Conservation (phyloP, 2,797 vertebrate genomes). For the Ibycter americanus region DNA sequence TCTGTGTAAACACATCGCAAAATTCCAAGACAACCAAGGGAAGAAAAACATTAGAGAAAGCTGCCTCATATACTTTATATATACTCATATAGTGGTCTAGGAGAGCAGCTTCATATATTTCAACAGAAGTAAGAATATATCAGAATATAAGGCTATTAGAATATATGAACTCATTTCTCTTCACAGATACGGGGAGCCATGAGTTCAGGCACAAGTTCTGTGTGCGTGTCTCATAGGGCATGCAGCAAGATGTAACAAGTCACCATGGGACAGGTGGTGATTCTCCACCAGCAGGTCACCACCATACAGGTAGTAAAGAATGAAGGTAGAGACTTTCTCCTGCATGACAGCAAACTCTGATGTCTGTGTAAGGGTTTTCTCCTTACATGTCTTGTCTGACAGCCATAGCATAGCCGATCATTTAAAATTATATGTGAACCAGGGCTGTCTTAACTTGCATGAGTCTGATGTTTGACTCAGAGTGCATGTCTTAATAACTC, state of each 20-base stretch:
- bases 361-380: background rate
- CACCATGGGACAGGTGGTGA: background rate
- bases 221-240: background rate
- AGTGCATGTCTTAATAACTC: background rate
- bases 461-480: background rate
- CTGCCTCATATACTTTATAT: background rate
- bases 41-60: background rate
- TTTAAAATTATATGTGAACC: background rate
- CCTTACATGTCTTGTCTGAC: background rate
- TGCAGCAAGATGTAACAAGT: too few relatives aligned
- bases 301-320: background rate
- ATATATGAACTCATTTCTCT: background rate
- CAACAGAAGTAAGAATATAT: background rate
- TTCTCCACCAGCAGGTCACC: background rate
- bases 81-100: background rate
- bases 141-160: background rate
- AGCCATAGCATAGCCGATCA: background rate
- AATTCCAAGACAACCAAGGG: background rate
- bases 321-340: background rate
- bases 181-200: background rate
- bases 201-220: background rate
- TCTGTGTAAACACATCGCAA: background rate
- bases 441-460: background rate
- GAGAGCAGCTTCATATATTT: background rate
- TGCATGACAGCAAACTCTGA: background rate